Conservation (phyloP, 2,888 invertebrate species). For the Troilus luridus region DNA sequence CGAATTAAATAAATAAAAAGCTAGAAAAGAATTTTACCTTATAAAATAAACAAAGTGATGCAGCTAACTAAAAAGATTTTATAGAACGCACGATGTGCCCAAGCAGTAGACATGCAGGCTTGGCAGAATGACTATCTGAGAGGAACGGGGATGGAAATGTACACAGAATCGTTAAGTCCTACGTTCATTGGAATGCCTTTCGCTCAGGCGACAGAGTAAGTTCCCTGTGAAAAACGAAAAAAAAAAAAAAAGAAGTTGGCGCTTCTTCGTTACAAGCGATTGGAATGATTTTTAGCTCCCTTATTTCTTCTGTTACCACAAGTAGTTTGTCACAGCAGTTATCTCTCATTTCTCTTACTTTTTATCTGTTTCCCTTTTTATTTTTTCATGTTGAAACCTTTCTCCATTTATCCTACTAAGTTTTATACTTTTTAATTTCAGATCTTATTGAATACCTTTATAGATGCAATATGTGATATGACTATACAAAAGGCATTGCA, state of each 20-base stretch:
- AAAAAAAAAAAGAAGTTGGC: conserved; percentile 30
- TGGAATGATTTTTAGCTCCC: conserved; percentile 62
- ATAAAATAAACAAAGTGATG: conserved; percentile 31
- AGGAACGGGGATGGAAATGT: conserved; percentile 99
- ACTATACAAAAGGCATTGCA: conserved; percentile 25
- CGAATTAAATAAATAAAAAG: neutral
- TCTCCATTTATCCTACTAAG: neutral
- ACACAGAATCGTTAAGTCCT: conserved; percentile 97
- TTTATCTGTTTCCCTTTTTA: conserved; percentile 15
- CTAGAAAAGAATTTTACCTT: neutral
- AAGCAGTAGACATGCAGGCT: conserved; percentile 96
- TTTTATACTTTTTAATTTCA: neutral
- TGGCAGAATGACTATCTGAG: conserved; percentile 99
- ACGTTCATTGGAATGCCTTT: conserved; percentile 99
- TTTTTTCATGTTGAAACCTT: conserved; percentile 32
- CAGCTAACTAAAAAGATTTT: conserved; percentile 63
- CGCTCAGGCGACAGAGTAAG: conserved; percentile 99
- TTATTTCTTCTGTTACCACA: conserved; percentile 43
- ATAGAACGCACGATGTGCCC: conserved; percentile 69
- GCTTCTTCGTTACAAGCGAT: conserved; percentile 62
- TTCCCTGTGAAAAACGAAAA: conserved; percentile 53
- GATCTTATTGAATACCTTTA: neutral
- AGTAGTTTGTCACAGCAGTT: conserved; percentile 47
- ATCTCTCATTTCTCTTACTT: conserved; percentile 25
- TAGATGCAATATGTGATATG: conserved; percentile 28